Base-by-base conservation (phyloP, 2,113 vertebrate species). In the Callipepla californica region DNA sequence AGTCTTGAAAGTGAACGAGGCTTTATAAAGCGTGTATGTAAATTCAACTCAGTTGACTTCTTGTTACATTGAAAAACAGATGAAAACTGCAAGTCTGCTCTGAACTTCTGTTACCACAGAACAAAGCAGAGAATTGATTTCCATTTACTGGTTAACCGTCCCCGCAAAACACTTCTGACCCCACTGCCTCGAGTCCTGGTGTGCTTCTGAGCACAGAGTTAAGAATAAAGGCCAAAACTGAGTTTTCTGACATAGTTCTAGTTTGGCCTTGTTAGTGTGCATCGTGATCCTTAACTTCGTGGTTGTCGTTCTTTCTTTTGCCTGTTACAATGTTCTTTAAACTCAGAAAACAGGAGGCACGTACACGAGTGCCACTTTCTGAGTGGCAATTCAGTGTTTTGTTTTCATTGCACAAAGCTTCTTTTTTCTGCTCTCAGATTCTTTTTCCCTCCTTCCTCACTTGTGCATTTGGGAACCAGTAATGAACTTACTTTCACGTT, bases 371-470 rank as follows among this genome's bases (percentile, higher is more conserved):
- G 51, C 26, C 26, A 3, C 51, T 51, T 51, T 30, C 51, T 17
- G 26, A 53, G 87, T 5, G 2, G 25, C 26, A 51, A 28, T 92
- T 73, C 62, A 65, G 12, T 48, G 91, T 77, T 53, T 76, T 53
- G n/a, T 62, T 74, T 23, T 80, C 32, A 16, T 62, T 50, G 16
- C 87, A 47, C 26, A 57, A n/a, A 0, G 10, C 65, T 81, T 7
- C 20, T 85, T 89, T 62, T 62, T 55, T 67, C 22, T 53, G 9
- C 44, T 8, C 6, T 84, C 53, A 44, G 78, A 65, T 66, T 53
- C 59, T 84, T n/a, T 92, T 91, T 76, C 81, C 66, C 22, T 81
- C 17, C 79, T 80, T 92, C 50, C 6, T 89, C 72, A 76, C 40
- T 67, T 58, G 62, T 82, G 59, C 91, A 76, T 63, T 18, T 53